Conservation (phyloP, 2,113 vertebrate genomes). For the Atrichornis clamosus region DNA sequence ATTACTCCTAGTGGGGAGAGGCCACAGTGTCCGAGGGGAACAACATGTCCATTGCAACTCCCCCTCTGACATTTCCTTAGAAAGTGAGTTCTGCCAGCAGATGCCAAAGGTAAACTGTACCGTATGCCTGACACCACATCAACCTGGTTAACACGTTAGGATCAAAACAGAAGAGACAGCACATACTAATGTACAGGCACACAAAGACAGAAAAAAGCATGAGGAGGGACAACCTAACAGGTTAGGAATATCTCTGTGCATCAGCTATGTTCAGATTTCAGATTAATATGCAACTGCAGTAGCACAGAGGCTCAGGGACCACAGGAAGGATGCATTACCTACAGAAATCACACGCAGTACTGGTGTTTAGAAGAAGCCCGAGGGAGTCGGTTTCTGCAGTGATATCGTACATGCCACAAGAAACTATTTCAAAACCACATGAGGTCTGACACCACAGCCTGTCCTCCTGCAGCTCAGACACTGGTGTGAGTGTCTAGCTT, state of each 20-base stretch:
- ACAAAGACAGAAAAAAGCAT: neutral
- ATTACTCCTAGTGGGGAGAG: neutral
- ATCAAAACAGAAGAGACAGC: neutral
- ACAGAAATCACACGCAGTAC: neutral
- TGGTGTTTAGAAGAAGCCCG: neutral
- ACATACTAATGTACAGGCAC: neutral
- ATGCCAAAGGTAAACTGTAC: neutral
- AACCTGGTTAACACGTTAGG: neutral
- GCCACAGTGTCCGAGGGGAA: neutral
- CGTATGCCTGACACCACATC: neutral
- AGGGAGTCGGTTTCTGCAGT: neutral
- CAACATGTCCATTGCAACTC: neutral
- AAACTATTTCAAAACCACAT: neutral
- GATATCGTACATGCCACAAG: neutral
- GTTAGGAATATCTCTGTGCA: neutral
- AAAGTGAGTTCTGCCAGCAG: neutral
- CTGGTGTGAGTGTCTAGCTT: neutral
- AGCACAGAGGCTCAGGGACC: neutral
- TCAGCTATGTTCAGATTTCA: neutral
- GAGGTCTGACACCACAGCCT: neutral
- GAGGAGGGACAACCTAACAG: neutral
- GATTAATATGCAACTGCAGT: neutral
- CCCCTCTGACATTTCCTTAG: neutral
- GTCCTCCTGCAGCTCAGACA: neutral
- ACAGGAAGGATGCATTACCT: neutral